Evolutionary conservation across 2,113 vertebrate species (phyloP).

Genomic region (Seriola quinqueradiata): DNA sequence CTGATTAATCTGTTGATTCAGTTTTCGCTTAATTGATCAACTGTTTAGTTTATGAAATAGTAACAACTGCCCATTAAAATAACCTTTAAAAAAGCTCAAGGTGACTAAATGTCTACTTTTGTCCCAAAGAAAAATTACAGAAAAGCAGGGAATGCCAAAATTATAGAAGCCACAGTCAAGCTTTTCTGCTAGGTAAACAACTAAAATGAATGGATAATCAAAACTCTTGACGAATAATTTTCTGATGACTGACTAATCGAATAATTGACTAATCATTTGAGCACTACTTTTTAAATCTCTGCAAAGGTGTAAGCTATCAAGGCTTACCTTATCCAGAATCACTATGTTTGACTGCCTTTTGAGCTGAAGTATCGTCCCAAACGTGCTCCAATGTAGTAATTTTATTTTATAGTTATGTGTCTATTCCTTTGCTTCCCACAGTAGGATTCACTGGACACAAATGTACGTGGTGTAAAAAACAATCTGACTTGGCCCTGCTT

Average conservation of each 20-base stretch:
- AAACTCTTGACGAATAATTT: neutral
- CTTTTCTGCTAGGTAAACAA: neutral
- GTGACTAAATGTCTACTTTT: neutral
- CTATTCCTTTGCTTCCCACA: slow-evolving; percentile 34
- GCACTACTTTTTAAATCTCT: neutral
- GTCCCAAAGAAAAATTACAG: neutral
- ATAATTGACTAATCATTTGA: neutral
- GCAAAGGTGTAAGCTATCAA: neutral
- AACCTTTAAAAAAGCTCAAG: neutral
- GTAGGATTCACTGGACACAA: slow-evolving; percentile 50
- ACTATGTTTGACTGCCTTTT: neutral
- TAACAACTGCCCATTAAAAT: neutral
- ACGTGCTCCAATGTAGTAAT: slow-evolving; percentile 23
- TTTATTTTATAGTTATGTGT: slow-evolving; percentile 5
- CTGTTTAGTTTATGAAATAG: neutral
- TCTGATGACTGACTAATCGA: neutral
- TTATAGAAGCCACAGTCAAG: neutral
- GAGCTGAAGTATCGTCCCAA: slow-evolving; percentile 22
- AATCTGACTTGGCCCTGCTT: slow-evolving; percentile 77
- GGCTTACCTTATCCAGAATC: slow-evolving; percentile 68
- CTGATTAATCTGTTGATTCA: neutral
- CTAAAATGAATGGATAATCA: neutral
- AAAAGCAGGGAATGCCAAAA: neutral
- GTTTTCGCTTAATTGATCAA: neutral
- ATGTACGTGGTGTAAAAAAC: slow-evolving; percentile 56